Base-by-base conservation (phyloP, 2,888 invertebrate species). In the Brachypterus glaber region DNA sequence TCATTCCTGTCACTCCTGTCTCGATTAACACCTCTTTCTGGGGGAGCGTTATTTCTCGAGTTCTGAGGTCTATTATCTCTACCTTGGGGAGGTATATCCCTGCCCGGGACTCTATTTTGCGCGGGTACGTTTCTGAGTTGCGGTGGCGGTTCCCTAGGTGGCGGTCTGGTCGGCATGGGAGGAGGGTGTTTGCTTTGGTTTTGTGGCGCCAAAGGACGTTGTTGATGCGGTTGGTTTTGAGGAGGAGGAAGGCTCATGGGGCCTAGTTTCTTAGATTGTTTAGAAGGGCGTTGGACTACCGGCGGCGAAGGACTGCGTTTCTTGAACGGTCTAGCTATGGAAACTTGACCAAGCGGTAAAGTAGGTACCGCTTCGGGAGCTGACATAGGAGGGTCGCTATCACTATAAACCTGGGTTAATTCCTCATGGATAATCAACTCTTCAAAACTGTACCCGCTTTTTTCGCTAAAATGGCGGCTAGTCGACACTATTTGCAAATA, bases 401-500 rank as follows among this genome's bases (percentile, higher is more conserved):
- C 25, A 16, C 17, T 17, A 25, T 51, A 43, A 11, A 48, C 40
- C 44, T 59, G 62, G 0, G 62, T 63, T 17, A 53, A 56, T 47
- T 56, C 60, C 4, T 69, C 60, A 32, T 64, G 63, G 33, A 68
- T 66, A 7, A 73, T 61, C 12, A 71, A 54, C 39, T 71, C 63
- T 13, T 68, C 55, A 47, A 80, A 78, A 1, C 74, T 72, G 1
- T 63, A 60, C 0, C 76, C 77, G 2, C 62, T 60, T 7, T 64
- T 66, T 54, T 81, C 80, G 30, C 70, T 67, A 59, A 77, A 79
- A 66, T 88, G 88, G 40, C 66, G 68, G 18, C 77, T 75, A 49
- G 74, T 73, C 50, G 71, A 74, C 13, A 86, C 72, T 66, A 79
- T 74, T 46, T 76, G 75, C 45, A 76, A 70, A 44, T 77, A 72